Evolutionary conservation across 2,113 vertebrate species (phyloP), one percentile per base, ranked within the genome.

Genomic region (Dicaeum eximium): DNA sequence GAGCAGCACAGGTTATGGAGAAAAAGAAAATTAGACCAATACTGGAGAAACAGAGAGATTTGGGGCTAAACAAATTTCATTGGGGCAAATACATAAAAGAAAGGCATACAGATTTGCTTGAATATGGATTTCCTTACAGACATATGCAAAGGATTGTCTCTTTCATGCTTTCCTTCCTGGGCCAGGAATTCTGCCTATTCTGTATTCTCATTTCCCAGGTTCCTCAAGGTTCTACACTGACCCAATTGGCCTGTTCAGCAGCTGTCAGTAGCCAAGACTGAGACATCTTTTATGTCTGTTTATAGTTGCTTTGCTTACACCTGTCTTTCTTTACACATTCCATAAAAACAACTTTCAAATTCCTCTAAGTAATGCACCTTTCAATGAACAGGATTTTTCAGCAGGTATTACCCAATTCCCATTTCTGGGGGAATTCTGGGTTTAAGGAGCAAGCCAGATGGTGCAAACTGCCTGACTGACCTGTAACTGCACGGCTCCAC

Each of bases 401-500:
- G 45, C 31, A 71, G 30, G 4, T 20, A 45, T 50, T 38, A 54
- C 44, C 58, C 15, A 3, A 42, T 80, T 81, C 48, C n/a, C 42
- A 8, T 64, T 87, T 80, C n/a, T 21, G n/a, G 48, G 82, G n/a
- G 13, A 82, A 45, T 18, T 47, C 37, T 19, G 19, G 44, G 22
- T 72, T 64, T 69, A 44, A 71, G 66, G 50, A 57, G n/a, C 13
- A 37, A 35, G 19, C 25, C 65, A 70, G 60, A 47, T 94, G 74
- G 72, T 65, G 45, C 23, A 61, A 71, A 65, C 3, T n/a, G 44
- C 13, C 48, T 33, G 51, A 15, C 53, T 70, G 86, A 75, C 58
- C 40, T 24, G 15, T 13, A 60, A 42, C 35, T 15, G 65, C 22
- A 13, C 1, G 2, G 18, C 65, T 73, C 66, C 1, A 0, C 1